Evolutionary conservation across 2,113 vertebrate genomes (phyloP).

Genomic region (Oostethus manadensis): DNA sequence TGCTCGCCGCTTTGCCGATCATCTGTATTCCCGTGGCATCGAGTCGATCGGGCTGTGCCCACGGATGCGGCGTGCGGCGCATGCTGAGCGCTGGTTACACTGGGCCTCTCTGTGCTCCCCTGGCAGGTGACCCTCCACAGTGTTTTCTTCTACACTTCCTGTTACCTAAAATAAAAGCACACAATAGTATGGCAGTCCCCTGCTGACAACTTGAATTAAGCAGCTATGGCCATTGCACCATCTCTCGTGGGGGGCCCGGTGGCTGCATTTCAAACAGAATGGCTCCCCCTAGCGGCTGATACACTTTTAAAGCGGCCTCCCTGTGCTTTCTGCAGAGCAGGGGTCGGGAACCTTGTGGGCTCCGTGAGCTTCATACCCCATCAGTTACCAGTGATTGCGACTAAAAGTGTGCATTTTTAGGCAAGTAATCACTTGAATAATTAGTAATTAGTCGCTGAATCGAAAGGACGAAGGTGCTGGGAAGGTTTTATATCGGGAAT

Average conservation of each 20-base stretch:
- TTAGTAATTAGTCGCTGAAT: too few relatives aligned
- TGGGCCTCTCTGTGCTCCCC: slow-evolving; percentile 39
- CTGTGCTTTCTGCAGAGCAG: too few relatives aligned
- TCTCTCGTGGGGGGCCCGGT: slow-evolving; percentile 2
- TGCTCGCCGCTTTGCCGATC: slow-evolving; percentile 47
- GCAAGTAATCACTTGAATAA: too few relatives aligned
- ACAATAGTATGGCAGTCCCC: slow-evolving; percentile 8
- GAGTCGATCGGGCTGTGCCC: slow-evolving; percentile 48
- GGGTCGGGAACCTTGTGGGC: too few relatives aligned
- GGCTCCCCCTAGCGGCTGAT: slow-evolving; percentile 69
- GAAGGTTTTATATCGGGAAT: too few relatives aligned
- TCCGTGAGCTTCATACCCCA: too few relatives aligned
- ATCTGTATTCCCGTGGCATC: slow-evolving; percentile 68
- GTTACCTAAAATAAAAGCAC: neutral
- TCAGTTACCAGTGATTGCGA: too few relatives aligned
- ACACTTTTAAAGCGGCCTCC: neutral
- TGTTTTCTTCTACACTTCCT: neutral
- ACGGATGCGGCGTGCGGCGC: slow-evolving; percentile 49
- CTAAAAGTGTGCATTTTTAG: too few relatives aligned
- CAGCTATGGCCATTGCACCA: too few relatives aligned
- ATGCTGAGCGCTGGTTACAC: slow-evolving; percentile 50
- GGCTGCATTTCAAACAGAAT: slow-evolving; percentile 61
- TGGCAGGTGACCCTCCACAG: slow-evolving; percentile 31
- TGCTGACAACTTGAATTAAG: slow-evolving; percentile 54
- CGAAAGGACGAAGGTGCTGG: too few relatives aligned